Evolutionary conservation across 1,140 invertebrate genomes (phyloP).

Genomic region (Adelges cooleyi): DNA sequence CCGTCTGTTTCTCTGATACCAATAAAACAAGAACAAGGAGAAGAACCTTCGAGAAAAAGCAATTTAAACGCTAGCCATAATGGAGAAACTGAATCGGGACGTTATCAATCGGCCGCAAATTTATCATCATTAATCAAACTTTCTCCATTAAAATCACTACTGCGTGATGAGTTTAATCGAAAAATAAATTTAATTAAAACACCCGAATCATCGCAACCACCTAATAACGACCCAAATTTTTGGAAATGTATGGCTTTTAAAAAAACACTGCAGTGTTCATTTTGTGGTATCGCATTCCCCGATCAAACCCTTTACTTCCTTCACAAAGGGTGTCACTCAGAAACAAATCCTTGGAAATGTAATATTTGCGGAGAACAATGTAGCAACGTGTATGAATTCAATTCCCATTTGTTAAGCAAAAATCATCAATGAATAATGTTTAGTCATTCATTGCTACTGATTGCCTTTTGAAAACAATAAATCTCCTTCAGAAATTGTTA

Average conservation of each 20-base stretch:
- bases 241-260: constrained; percentile 14
- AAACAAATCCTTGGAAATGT: constrained; percentile 94
- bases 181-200: constrained; percentile 14
- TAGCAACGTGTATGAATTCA: constrained; percentile 90
- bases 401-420: constrained; percentile 87
- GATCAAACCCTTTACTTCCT: constrained; percentile 92
- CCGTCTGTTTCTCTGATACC: constrained; percentile 75
- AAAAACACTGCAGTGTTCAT: constrained; percentile 55
- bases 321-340: constrained; percentile 93
- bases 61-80: constrained; percentile 35
- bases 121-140: constrained; percentile 43
- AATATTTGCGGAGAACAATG: constrained; percentile 92
- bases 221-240: constrained; percentile 4
- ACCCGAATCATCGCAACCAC: constrained; percentile 13
- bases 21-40: constrained; percentile 60
- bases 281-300: constrained; percentile 87
- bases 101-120: constrained; percentile 40
- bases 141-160: constrained; percentile 67
- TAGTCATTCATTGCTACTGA: too few species aligned
- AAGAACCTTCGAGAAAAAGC: constrained; percentile 33
- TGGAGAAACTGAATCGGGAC: constrained; percentile 17
- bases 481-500: too few species aligned
- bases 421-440: constrained; percentile 80
- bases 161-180: constrained; percentile 66
- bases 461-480: too few species aligned